Conservation (phyloP, 2,113 vertebrate genomes). For the Alligator sinensis region DNA sequence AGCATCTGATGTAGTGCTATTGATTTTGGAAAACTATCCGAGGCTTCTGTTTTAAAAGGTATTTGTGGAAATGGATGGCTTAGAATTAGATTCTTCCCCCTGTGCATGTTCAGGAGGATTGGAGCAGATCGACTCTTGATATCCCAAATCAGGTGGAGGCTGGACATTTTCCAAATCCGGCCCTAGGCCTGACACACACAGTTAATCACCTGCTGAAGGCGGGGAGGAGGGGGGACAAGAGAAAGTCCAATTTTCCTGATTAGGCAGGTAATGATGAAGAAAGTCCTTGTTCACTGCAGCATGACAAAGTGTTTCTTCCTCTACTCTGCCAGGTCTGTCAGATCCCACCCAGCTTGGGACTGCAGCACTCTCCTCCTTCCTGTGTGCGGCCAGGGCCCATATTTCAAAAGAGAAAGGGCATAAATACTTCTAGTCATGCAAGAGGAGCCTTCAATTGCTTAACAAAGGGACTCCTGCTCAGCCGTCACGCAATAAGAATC, state of each 20-base stretch:
- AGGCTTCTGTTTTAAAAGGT: not conserved
- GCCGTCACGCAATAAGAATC: too few relatives aligned
- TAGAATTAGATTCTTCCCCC: not conserved
- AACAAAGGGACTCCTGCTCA: not conserved
- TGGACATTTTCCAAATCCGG: not conserved
- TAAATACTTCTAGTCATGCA: conserved; percentile 52
- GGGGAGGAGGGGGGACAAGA: not conserved
- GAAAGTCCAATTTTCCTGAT: not conserved
- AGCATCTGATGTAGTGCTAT: not conserved
- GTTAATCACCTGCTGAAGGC: not conserved
- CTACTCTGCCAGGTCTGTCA: conserved; percentile 60
- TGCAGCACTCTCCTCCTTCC: conserved; percentile 63
- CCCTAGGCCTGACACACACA: not conserved
- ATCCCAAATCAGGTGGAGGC: not conserved
- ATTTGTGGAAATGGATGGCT: accelerated
- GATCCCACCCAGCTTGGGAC: conserved; percentile 54
- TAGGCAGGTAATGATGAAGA: not conserved
- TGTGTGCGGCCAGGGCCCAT: conserved; percentile 50
- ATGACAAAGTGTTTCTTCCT: not conserved
- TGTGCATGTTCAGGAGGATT: accelerated
- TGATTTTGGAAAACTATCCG: accelerated
- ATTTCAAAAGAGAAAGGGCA: conserved; percentile 53
- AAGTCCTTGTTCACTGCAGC: not conserved
- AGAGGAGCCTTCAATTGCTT: conserved; percentile 39
- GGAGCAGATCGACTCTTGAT: accelerated